A percentile compares a stretch with the other conserved stretches of the same genome.
These are phyloP conservation scores for Stictonetta naevosa DNA, from an alignment of 2,113 vertebrate genomes.

Conservation along the genomic window DNA sequence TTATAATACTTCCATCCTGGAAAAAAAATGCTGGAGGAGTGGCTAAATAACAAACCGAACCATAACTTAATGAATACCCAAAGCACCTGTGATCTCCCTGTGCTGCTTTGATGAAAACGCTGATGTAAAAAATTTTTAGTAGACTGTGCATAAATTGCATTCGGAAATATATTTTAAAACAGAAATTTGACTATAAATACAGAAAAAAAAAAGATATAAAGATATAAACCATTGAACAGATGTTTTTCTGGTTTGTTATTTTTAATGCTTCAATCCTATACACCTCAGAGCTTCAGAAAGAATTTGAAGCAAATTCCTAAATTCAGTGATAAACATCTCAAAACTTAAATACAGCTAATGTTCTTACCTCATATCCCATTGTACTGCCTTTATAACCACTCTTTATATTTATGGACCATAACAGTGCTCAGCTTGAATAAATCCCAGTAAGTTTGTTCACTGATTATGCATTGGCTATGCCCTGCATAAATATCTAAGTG, in stretches of 20 bases:
- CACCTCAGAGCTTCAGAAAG: background rate
- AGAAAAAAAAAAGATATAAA: background rate
- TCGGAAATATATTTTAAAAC: background rate
- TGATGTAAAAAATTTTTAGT: background rate
- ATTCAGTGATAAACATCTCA: background rate
- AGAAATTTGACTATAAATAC: background rate
- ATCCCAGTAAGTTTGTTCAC: background rate
- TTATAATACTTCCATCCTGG: background rate
- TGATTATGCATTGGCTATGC: background rate
- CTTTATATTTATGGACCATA: background rate
- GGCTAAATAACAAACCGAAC: background rate
- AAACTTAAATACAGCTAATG: background rate
- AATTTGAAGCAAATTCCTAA: background rate
- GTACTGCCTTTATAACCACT: background rate
- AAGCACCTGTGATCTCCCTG: background rate
- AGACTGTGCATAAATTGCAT: background rate
- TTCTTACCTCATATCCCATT: background rate
- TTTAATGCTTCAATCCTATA: background rate
- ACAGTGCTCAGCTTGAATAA: background rate
- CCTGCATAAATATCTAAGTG: background rate
- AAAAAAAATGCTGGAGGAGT: background rate
- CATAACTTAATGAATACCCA: background rate
- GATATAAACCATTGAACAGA: background rate
- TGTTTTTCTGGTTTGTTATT: background rate
- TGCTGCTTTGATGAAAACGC: background rate